Evolutionary conservation across 1,140 invertebrate species (phyloP).

Genomic region (Microplitis mediator): DNA sequence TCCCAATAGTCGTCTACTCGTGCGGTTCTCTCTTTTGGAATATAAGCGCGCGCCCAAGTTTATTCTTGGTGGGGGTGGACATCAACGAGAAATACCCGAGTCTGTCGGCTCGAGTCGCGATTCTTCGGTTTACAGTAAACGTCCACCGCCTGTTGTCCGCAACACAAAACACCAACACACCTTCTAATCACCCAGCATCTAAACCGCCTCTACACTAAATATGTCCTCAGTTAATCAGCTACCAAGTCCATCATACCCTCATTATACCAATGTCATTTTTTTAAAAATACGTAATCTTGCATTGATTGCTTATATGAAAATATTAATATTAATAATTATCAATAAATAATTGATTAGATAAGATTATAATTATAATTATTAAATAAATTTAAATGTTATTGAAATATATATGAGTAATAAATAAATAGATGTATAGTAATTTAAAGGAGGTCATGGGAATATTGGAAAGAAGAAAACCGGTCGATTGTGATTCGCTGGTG

Average conservation of each 20-base stretch:
- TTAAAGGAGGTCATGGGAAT: constrained; percentile 30
- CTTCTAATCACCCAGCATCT: too few species aligned
- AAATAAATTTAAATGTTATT: too few species aligned
- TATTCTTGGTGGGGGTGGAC: neutral
- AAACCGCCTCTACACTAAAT: too few species aligned
- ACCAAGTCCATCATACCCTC: neutral
- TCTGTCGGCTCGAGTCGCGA: constrained; percentile 10
- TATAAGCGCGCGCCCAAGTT: neutral
- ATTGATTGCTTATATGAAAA: too few species aligned
- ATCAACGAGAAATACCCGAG: neutral
- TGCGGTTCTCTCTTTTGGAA: neutral
- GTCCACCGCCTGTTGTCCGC: constrained; percentile 1
- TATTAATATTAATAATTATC: too few species aligned
- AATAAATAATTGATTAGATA: too few species aligned
- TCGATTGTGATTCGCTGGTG: constrained; percentile 27
- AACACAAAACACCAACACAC: neutral
- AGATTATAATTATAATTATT: too few species aligned
- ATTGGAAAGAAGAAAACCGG: constrained; percentile 27
- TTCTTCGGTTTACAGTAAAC: neutral
- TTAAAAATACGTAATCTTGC: too few species aligned
- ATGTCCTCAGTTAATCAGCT: neutral
- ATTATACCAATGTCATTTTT: neutral
- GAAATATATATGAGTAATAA: neutral
- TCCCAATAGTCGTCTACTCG: constrained; percentile 16
- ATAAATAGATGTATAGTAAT: constrained; percentile 16